A percentile compares a stretch with the other conserved stretches of the same genome.
Evolutionary conservation across 2,888 invertebrate species (phyloP).

Genomic region (Gymnosoma rotundatum): DNA sequence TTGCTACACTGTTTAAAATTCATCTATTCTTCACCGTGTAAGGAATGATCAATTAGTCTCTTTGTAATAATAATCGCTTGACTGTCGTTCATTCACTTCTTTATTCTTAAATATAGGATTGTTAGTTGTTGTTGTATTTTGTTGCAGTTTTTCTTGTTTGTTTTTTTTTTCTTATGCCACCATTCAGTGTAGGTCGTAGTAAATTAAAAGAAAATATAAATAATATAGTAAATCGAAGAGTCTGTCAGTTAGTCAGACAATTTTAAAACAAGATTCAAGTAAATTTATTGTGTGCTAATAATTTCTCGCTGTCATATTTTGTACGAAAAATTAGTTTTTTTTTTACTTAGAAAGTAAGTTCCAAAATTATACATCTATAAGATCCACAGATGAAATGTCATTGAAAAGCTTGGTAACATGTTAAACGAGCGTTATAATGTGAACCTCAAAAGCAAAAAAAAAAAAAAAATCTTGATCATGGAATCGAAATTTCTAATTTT

Average conservation of each 20-base stretch:
- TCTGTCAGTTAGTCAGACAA: neutral
- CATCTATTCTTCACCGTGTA: constrained; percentile 52
- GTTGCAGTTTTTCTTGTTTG: constrained; percentile 4
- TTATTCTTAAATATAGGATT: constrained; percentile 48
- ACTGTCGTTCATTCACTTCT: constrained; percentile 63
- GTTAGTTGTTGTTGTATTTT: constrained; percentile 29
- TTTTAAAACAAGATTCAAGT: constrained; percentile 27
- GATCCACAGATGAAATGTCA: too few relatives aligned
- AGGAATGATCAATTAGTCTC: constrained; percentile 65
- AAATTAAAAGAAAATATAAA: constrained; percentile 31
- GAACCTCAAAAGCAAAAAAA: too few relatives aligned
- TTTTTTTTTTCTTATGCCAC: constrained; percentile 1
- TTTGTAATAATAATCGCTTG: constrained; percentile 42
- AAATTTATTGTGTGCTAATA: constrained; percentile 8
- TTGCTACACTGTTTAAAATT: constrained; percentile 34
- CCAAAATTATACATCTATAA: too few relatives aligned
- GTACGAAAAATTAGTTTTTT: too few relatives aligned
- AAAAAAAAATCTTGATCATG: too few relatives aligned
- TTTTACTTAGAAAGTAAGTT: too few relatives aligned
- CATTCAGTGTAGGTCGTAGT: constrained; percentile 35
- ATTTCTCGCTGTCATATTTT: neutral
- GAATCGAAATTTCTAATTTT: too few relatives aligned
- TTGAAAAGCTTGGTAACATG: too few relatives aligned
- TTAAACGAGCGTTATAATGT: too few relatives aligned
- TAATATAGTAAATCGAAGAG: constrained; percentile 16